phyloP scores from a whole-genome alignment of 1,140 invertebrate genomes.

The Yoshiicerus persimilis region DNA sequence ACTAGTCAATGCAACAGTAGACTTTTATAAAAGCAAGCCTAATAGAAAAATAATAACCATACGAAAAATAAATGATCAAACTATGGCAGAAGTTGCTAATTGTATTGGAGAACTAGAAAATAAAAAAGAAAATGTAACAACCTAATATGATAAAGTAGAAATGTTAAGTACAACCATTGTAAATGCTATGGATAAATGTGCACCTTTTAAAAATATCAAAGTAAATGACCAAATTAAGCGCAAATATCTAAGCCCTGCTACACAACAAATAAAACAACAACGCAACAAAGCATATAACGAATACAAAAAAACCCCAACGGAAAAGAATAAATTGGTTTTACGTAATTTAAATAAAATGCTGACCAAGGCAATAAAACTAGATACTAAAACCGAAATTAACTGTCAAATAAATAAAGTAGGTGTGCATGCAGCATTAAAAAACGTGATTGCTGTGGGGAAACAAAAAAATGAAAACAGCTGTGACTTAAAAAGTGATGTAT shows the following conservation, averaged over 20 bases:
- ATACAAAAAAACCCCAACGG: background rate
- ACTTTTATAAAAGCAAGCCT: no score
- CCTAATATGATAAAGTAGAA: no score
- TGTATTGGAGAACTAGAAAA: no score
- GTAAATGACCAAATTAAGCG: background rate
- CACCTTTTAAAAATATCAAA: background rate
- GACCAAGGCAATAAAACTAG: background rate
- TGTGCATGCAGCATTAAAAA: background rate
- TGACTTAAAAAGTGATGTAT: background rate
- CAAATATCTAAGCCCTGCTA: background rate
- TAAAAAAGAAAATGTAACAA: no score
- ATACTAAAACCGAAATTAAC: background rate
- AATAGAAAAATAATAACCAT: no score
- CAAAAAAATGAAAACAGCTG: background rate
- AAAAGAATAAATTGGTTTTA: background rate
- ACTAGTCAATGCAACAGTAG: background rate
- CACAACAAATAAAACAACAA: background rate
- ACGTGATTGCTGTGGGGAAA: background rate
- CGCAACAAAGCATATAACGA: background rate
- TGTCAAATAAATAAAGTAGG: background rate
- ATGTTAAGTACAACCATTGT: no score
- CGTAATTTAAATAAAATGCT: background rate
- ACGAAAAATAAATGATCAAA: no score
- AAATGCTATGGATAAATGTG: background rate
- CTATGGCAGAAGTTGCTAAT: no score